These are phyloP conservation scores for Trichogramma pretiosum DNA, from an alignment of 1,140 invertebrate genomes.

Conservation along the genomic window DNA sequence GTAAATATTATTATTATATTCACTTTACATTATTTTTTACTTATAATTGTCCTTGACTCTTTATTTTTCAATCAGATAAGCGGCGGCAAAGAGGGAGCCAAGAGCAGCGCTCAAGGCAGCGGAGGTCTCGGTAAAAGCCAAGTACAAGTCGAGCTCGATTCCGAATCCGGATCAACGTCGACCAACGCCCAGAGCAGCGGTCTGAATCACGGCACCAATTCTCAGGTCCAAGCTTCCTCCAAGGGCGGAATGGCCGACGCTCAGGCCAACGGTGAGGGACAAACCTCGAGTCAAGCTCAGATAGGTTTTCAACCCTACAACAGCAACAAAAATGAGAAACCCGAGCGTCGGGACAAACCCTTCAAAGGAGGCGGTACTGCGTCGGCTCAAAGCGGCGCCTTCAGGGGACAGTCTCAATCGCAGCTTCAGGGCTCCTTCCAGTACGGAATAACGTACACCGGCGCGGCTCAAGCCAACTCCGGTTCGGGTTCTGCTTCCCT, in stretches of 20 bases:
- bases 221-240: conserved; percentile 65
- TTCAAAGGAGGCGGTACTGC: conserved; percentile 67
- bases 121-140: conserved; percentile 67
- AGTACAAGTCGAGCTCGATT: conserved; percentile 63
- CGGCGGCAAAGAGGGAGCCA: conserved; percentile 63
- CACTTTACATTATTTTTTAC: not conserved
- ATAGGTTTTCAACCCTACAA: conserved; percentile 72
- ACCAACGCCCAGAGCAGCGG: conserved; percentile 68
- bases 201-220: conserved; percentile 62
- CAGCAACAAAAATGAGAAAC: conserved; percentile 46
- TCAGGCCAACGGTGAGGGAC: conserved; percentile 71
- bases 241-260: conserved; percentile 75
- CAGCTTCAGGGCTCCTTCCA: conserved; percentile 68
- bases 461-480: conserved; percentile 70
- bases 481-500: conserved; percentile 47
- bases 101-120: conserved; percentile 63
- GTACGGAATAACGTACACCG: conserved; percentile 70
- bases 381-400: conserved; percentile 63
- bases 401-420: conserved; percentile 67
- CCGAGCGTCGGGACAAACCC: conserved; percentile 42
- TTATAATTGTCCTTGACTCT: not conserved
- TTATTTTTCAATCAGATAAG: conserved; percentile 38
- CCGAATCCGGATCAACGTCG: conserved; percentile 60
- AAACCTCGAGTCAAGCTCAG: conserved; percentile 76
- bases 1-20: conserved; percentile 41